Conservation (phyloP, 2,888 invertebrate genomes). For the Nemoura dubitans region DNA sequence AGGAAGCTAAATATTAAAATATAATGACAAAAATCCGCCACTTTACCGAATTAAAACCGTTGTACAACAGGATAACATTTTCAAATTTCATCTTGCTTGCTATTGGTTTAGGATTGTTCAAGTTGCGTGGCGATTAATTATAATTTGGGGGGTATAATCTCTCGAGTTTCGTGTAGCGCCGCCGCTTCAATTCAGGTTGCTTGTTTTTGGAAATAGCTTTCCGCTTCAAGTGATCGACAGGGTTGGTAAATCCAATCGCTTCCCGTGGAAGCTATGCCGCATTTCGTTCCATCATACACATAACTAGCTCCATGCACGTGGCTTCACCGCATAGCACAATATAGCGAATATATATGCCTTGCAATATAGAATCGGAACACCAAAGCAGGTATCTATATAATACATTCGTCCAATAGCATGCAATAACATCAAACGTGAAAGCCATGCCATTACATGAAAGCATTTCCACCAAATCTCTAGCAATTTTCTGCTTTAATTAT, state of each 20-base stretch:
- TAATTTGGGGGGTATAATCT: background rate
- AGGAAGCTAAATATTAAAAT: background rate
- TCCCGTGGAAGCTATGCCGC: background rate
- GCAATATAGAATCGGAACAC: conserved; percentile 17
- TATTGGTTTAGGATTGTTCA: too few species aligned
- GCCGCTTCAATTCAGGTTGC: conserved; percentile 10
- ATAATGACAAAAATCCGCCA: background rate
- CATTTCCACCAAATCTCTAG: conserved; percentile 28
- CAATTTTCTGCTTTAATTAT: conserved; percentile 25
- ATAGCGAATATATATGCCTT: background rate
- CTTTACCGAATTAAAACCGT: too few species aligned
- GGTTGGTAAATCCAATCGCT: background rate
- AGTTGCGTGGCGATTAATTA: background rate
- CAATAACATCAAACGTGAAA: conserved; percentile 24
- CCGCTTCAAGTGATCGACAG: conserved; percentile 39
- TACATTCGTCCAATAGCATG: conserved; percentile 22
- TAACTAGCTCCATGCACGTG: conserved; percentile 4
- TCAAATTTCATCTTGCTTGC: too few species aligned
- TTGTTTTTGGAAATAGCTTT: conserved; percentile 50
- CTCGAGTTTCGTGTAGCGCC: conserved; percentile 21
- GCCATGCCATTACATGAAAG: conserved; percentile 30
- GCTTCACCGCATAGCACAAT: background rate
- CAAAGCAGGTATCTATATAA: conserved; percentile 27
- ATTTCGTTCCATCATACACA: background rate
- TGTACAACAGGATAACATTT: too few species aligned